Base-by-base conservation (phyloP, 2,888 invertebrate species). In the Pyrrhosoma nymphula region DNA sequence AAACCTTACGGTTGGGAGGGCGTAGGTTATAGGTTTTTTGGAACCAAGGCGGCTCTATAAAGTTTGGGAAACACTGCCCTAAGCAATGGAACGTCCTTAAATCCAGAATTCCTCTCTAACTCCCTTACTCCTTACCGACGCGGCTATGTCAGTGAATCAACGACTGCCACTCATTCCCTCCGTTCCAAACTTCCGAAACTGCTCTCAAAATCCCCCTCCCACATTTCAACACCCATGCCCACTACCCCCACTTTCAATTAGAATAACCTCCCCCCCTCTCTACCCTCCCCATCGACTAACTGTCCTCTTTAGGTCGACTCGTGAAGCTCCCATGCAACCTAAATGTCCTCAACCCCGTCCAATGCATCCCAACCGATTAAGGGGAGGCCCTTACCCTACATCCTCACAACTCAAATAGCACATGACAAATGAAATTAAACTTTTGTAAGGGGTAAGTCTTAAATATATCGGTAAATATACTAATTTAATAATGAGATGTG, bases 71-170 rank as follows among this genome's bases (percentile, higher is more conserved):
- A n/a, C n/a, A n/a, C n/a, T n/a, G n/a, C n/a, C n/a, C 60, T 60
- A 60, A 20, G 12, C 18, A 14, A 20, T 60, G 20, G 60, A 60
- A 14, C 23, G 30, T 91, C 60, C n/a, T 60, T 60, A 60, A 30
- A 16, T 23, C 23, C 18, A 3, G 56, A 56, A 30, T 90, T 3
- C 56, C 47, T 93, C 47, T 47, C 63, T 39, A 30, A 4, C 60
- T 69, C 69, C 89, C n/a, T 69, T n/a, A 3, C 39, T 75, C 69
- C 55, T n/a, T 55, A 6, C 56, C 56, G 55, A 82, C 82, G 60
- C 95, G 96, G 90, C 95, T 95, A 30, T 93, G 20, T 95, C 96
- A 56, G 95, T 95, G 90, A 96, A 96, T 95, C 96, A 95, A 95
- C 96, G 95, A 95, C 95, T 95, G 88, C 82, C 60, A 56, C 89